Base-by-base conservation (phyloP, 2,888 invertebrate genomes). In the Heliconius sara region DNA sequence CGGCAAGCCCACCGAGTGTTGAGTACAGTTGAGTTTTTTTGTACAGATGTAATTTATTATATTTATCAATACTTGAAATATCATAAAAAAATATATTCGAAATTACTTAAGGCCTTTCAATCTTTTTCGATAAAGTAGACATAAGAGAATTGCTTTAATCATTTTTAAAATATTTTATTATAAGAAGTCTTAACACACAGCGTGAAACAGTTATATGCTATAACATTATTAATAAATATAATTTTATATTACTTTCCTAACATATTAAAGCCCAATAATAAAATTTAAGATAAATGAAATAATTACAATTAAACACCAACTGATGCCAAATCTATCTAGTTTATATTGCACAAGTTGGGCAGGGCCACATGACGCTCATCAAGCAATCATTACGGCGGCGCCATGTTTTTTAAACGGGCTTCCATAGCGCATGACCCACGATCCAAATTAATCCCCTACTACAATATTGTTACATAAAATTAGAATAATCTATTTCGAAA, bases 331-430 rank as follows among this genome's bases (percentile, higher is more conserved):
- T 74, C 77, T 78, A 79, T 63, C 65, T 77, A 77, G 78, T 75
- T 75, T 79, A 77, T 78, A 74, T 73, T 86, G 85, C 85, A 85
- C 85, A 83, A 84, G 84, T 83, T 84, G 81, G 80, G 82, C 77
- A 82, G 82, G 83, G 87, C 86, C 88, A 84, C 84, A 86, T 89
- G 91, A 88, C 90, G 89, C 88, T 92, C 93, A 93, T 93, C 93
- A 93, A 93, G 93, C 91, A 90, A 91, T 92, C 93, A 93, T 94
- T 94, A 93, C 90, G 92, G 88, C 88, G 86, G 93, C 93, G 91
- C 94, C 94, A 94, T 90, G 92, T 95, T 95, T 95, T 94, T 93
- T 92, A 93, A 95, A 95, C 91, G 91, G 92, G 92, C 91, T 90
- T 86, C 88, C 89, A 90, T 89, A 90, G 89, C 91, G 90, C 90